phyloP scores from a whole-genome alignment of 2,888 invertebrate genomes.

The Hirtodrosophila histrioides region DNA sequence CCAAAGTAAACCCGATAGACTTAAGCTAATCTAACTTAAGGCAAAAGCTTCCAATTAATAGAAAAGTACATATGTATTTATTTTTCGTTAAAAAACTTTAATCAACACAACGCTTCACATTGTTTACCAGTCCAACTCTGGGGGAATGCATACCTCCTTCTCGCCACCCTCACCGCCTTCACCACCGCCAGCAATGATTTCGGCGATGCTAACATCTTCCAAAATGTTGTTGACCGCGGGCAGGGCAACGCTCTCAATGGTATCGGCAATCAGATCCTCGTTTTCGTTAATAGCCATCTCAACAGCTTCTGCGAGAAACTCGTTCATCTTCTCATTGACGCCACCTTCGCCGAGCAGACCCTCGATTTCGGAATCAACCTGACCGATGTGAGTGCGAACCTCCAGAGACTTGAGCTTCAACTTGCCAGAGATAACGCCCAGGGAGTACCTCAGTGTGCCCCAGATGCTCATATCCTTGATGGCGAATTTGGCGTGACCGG shows the following conservation, averaged over 20 bases:
- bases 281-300: slow-evolving; percentile 76
- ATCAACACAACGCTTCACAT: slow-evolving; percentile 26
- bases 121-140: slow-evolving; percentile 62
- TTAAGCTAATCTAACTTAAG: not conserved
- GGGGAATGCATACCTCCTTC: slow-evolving; percentile 74
- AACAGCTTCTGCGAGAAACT: slow-evolving; percentile 70
- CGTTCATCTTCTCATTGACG: slow-evolving; percentile 77
- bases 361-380: slow-evolving; percentile 77
- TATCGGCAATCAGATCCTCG: slow-evolving; percentile 69
- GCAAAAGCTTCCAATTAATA: not conserved
- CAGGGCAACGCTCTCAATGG: slow-evolving; percentile 70
- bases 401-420: slow-evolving; percentile 75
- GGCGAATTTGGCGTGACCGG: slow-evolving; percentile 74
- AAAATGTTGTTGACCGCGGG: slow-evolving; percentile 68
- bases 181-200: slow-evolving; percentile 59
- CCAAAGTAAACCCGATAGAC: not conserved
- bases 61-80: slow-evolving; percentile 17
- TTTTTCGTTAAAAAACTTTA: slow-evolving; percentile 33
- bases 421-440: slow-evolving; percentile 68
- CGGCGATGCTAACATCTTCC: slow-evolving; percentile 63
- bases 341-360: slow-evolving; percentile 78
- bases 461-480: slow-evolving; percentile 71
- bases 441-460: slow-evolving; percentile 75
- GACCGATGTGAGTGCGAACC: slow-evolving; percentile 73
- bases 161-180: slow-evolving; percentile 61